Evolutionary conservation across 2,113 vertebrate genomes (phyloP).

Genomic region (Sapayoa aenigma): DNA sequence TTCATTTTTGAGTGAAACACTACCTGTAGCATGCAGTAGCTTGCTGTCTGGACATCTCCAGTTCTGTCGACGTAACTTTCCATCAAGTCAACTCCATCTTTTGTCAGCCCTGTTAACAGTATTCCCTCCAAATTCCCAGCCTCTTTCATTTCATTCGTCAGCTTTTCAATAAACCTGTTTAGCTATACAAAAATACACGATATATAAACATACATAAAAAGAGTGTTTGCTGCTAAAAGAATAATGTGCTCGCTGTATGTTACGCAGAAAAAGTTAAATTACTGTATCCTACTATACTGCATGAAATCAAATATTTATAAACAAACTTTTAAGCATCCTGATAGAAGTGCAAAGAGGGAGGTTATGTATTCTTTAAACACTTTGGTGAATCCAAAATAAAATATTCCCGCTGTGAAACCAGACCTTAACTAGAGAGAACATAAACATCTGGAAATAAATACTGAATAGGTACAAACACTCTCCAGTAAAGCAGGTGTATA

Average conservation of each 20-base stretch:
- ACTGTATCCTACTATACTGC: neutral
- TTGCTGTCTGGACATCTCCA: conserved; percentile 96
- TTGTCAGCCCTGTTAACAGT: conserved; percentile 92
- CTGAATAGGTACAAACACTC: neutral
- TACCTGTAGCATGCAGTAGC: conserved; percentile 98
- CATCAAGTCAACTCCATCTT: conserved; percentile 97
- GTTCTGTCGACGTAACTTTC: conserved; percentile 96
- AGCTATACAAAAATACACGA: conserved; percentile 69
- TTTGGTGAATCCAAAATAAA: neutral
- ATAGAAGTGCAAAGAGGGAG: neutral
- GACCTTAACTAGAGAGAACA: neutral
- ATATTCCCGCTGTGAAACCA: neutral
- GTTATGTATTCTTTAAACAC: neutral
- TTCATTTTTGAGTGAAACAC: neutral
- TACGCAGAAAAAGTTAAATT: neutral
- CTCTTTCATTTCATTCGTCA: conserved; percentile 96
- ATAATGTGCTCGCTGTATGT: neutral
- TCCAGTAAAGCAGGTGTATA: neutral
- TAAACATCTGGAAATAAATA: neutral
- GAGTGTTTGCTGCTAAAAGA: neutral
- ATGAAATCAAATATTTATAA: neutral
- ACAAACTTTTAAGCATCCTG: neutral
- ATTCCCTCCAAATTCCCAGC: conserved; percentile 96
- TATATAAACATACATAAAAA: neutral
- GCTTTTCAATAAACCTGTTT: conserved; percentile 93